Conservation (phyloP, 2,888 invertebrate genomes). For the Apocheima hispidaria region DNA sequence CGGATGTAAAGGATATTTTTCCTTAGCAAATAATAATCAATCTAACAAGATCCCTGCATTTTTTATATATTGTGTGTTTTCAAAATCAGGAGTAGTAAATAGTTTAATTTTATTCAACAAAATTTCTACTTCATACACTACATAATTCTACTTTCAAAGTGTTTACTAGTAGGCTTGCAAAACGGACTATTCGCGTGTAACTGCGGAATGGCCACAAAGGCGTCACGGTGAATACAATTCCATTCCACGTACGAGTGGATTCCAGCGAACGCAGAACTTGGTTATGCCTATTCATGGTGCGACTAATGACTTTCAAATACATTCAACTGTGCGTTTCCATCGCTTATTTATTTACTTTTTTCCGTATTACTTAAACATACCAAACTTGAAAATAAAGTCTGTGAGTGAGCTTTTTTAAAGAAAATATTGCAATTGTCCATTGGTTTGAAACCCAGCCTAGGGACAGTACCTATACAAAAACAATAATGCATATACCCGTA, state of each 20-base stretch:
- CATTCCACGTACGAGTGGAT: conserved; percentile 14
- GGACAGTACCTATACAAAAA: too few species aligned
- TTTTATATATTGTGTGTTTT: too few species aligned
- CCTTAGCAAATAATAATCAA: too few species aligned
- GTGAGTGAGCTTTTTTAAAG: too few species aligned
- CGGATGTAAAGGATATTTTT: too few species aligned
- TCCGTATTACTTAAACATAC: too few species aligned
- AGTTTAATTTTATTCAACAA: not conserved
- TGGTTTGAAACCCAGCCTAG: too few species aligned
- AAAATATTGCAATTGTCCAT: too few species aligned
- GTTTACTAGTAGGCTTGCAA: conserved; percentile 5
- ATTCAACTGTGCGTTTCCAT: not conserved
- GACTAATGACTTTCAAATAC: conserved; percentile 19
- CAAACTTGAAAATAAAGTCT: too few species aligned
- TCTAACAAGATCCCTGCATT: too few species aligned
- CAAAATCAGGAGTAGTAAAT: too few species aligned
- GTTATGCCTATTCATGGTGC: conserved; percentile 20
- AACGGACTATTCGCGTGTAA: conserved; percentile 5
- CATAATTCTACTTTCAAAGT: not conserved
- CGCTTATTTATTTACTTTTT: not conserved
- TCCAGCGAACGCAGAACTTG: conserved; percentile 5
- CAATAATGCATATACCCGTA: too few species aligned
- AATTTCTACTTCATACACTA: not conserved
- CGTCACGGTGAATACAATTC: conserved; percentile 25
- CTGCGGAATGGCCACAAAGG: conserved; percentile 17